A percentile compares a stretch with the other conserved stretches of the same genome.
These are phyloP conservation scores for Nasonovia ribisnigri DNA, from an alignment of 2,888 invertebrate genomes.

Conservation along the genomic window DNA sequence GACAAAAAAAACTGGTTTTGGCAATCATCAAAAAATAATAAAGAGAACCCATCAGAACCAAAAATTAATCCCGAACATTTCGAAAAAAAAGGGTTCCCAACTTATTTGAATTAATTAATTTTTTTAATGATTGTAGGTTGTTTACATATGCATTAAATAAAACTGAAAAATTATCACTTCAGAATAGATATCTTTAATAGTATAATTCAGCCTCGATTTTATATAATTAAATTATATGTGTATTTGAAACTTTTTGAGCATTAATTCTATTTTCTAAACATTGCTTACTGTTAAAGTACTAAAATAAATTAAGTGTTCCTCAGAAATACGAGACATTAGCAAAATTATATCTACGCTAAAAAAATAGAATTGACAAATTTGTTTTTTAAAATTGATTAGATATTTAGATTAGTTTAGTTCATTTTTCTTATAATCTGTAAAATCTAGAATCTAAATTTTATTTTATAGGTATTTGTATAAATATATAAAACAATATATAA, in stretches of 20 bases:
- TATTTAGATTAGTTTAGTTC: neutral
- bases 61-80: neutral
- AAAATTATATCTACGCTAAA: neutral
- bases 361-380: neutral
- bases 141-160: neutral
- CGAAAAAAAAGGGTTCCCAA: neutral
- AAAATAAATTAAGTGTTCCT: neutral
- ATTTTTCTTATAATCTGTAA: neutral
- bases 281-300: neutral
- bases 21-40: neutral
- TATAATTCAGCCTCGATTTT: no score
- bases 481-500: neutral
- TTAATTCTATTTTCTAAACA: neutral
- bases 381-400: neutral
- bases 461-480: neutral
- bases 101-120: neutral
- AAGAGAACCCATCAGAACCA: neutral
- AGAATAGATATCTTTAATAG: neutral
- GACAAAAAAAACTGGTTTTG: neutral
- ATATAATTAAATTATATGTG: neutral
- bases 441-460: neutral
- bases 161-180: neutral
- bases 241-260: neutral
- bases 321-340: neutral
- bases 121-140: neutral